A percentile compares a stretch with the other conserved stretches of the same genome.
phyloP scores from a whole-genome alignment of 2,888 invertebrate genomes.

The Cyclophora punctaria region DNA sequence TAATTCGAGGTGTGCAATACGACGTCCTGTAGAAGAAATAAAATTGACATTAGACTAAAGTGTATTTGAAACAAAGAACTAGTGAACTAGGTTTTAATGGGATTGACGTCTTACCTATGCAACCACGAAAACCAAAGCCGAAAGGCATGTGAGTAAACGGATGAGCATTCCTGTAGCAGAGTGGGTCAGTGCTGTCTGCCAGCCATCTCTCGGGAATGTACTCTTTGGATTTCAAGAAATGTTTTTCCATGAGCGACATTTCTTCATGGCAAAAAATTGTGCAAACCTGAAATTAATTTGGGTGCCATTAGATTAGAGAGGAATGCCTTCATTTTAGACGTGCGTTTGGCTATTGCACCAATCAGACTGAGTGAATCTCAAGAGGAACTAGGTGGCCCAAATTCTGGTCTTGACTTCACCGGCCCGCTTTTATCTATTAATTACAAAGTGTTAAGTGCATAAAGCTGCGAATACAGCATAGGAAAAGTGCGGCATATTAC shows the following conservation, averaged over 20 bases:
- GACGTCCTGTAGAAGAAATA: conserved; percentile 59
- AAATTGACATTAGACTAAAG: neutral
- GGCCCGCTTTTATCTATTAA: no score
- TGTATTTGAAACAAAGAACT: neutral
- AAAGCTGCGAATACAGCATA: no score
- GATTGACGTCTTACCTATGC: conserved; percentile 64
- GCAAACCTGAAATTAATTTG: conserved; percentile 45
- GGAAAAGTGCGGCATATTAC: no score
- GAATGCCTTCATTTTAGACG: neutral
- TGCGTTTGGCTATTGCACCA: neutral
- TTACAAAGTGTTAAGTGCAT: no score
- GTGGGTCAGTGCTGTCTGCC: no score
- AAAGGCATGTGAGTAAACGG: conserved; percentile 72
- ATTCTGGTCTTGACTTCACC: no score
- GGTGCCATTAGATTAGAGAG: conserved; percentile 19
- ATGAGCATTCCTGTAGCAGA: no score
- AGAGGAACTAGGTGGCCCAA: no score
- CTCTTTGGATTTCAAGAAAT: conserved; percentile 82
- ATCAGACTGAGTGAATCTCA: neutral
- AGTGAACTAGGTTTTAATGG: no score
- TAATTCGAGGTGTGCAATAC: conserved; percentile 78
- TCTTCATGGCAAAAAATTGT: conserved; percentile 77
- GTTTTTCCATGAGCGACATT: conserved; percentile 78
- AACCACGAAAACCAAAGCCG: conserved; percentile 79
- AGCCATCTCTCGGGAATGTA: conserved; percentile 21